A percentile compares a stretch with the other conserved stretches of the same genome.
Evolutionary conservation across 37 sponge, comb jelly and placozoan species (phyloP).

Genomic region (Ianthella basta): DNA sequence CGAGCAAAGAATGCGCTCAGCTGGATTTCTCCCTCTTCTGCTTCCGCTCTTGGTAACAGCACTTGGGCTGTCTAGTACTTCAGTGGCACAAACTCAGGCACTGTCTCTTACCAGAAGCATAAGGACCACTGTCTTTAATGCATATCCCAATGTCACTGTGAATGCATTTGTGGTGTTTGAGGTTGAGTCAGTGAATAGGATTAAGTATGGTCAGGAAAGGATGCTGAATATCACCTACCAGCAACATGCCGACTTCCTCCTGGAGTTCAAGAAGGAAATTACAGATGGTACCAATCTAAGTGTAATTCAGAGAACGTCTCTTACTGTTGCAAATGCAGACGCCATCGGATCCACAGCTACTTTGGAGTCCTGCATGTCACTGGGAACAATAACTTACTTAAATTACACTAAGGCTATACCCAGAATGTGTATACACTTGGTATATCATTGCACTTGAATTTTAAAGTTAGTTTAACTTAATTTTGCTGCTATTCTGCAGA

Average conservation of each 20-base stretch:
- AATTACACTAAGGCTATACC: no score
- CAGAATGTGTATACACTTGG: neutral
- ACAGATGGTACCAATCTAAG: constrained; percentile 24
- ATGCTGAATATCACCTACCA: neutral
- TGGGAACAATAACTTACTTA: no score
- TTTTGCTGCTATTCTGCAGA: constrained; percentile 10
- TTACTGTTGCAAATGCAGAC: neutral
- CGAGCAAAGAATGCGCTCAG: neutral
- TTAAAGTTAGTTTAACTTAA: no score
- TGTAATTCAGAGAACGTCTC: neutral
- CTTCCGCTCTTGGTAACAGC: neutral
- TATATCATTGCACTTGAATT: no score
- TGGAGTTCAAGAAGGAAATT: constrained; percentile 36
- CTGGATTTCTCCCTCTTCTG: neutral
- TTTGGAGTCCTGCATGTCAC: no score
- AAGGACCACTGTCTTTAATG: constrained; percentile 38
- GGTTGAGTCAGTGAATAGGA: constrained; percentile 26
- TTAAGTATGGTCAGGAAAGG: constrained; percentile 28
- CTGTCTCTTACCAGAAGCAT: neutral
- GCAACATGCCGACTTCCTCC: constrained; percentile 38
- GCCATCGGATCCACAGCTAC: no score
- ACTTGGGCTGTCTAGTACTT: neutral
- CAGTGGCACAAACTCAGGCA: neutral
- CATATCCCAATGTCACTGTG: constrained; percentile 20
- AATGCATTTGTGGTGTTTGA: constrained; percentile 57